These are phyloP conservation scores for Drosophila colorata DNA, from an alignment of 2,888 invertebrate genomes.

Conservation along the genomic window DNA sequence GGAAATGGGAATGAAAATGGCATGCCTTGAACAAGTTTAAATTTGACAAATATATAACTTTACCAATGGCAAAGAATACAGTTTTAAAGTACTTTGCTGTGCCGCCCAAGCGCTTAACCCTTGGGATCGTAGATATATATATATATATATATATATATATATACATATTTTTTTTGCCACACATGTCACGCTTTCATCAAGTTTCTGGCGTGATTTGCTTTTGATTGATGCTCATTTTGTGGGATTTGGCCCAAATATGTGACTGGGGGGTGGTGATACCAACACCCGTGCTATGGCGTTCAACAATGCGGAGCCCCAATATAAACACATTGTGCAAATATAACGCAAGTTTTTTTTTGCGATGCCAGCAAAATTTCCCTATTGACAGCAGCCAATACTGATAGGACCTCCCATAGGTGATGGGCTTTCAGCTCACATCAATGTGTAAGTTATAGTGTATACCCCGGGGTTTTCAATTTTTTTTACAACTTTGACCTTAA, in stretches of 20 bases:
- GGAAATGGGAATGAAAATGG: not conserved
- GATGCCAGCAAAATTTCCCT: constrained; percentile 37
- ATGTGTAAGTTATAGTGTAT: constrained; percentile 11
- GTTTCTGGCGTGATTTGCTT: constrained; percentile 51
- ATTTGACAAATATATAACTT: not conserved
- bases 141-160: too few species aligned
- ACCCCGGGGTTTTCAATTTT: not conserved
- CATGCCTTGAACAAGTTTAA: not conserved
- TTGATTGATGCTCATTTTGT: constrained; percentile 62
- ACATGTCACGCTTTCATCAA: constrained; percentile 40
- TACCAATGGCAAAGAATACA: too few species aligned
- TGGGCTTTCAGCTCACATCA: constrained; percentile 20
- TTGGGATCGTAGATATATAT: too few species aligned
- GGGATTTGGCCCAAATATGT: constrained; percentile 52
- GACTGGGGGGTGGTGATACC: constrained; percentile 12
- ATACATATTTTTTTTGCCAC: constrained; percentile 3
- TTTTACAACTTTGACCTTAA: not conserved
- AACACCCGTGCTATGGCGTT: constrained; percentile 12
- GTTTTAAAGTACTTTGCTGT: too few species aligned
- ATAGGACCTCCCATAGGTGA: constrained; percentile 6
- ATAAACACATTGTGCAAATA: constrained; percentile 56
- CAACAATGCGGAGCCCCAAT: constrained; percentile 54
- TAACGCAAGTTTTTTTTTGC: constrained; percentile 36
- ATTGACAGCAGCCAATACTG: constrained; percentile 35
- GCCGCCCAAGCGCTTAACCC: too few species aligned